phyloP scores from a whole-genome alignment of 2,797 vertebrate genomes.

The Liparis tanakae region DNA sequence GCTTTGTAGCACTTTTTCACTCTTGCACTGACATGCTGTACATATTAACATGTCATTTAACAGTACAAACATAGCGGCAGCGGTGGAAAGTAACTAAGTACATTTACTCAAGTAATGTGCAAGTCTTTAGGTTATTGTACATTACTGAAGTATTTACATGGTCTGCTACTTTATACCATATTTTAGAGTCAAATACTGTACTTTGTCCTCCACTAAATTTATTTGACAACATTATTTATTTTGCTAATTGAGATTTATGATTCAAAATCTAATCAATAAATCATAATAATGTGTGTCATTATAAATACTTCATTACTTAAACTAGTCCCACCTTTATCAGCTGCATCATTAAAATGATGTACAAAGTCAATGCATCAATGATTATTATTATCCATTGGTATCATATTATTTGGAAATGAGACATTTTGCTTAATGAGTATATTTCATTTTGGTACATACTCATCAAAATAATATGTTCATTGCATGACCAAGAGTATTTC shows the following conservation, averaged over 20 bases:
- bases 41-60: slow-evolving; percentile 9
- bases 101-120: background rate
- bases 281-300: background rate
- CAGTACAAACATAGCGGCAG: background rate
- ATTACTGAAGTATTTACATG: slow-evolving; percentile 5
- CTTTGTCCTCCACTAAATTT: background rate
- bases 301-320: background rate
- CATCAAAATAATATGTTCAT: background rate
- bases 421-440: background rate
- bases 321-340: background rate
- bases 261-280: background rate
- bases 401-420: background rate
- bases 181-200: background rate
- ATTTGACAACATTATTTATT: background rate
- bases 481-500: background rate
- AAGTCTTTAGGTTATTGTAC: background rate
- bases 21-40: background rate
- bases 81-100: background rate
- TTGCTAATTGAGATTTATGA: background rate
- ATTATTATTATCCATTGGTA: background rate
- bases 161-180: background rate
- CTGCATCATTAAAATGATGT: background rate
- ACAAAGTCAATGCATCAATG: background rate
- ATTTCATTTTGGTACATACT: background rate
- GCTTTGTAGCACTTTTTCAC: slow-evolving; percentile 25